These are phyloP conservation scores for Myotis davidii DNA, from an alignment of 2,113 vertebrate species.

Conservation along the genomic window DNA sequence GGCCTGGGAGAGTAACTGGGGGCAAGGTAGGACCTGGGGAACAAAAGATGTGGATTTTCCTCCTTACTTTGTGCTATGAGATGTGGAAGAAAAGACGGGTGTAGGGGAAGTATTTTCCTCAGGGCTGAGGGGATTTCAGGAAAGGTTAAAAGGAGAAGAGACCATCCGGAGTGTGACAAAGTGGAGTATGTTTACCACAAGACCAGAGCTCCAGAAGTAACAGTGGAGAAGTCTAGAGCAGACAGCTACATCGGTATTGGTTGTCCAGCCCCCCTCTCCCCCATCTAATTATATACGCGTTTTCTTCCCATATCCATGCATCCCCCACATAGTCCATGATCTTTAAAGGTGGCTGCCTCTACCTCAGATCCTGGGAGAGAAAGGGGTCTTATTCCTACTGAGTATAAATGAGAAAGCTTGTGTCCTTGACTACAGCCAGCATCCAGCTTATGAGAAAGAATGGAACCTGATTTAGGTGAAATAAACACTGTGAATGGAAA, in stretches of 20 bases:
- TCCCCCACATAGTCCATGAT: not conserved
- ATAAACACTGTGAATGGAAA: constrained; percentile 14
- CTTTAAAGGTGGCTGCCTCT: not conserved
- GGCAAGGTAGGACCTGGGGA: not conserved
- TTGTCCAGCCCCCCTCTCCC: not conserved
- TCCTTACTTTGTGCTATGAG: not conserved
- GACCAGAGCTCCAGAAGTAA: not conserved
- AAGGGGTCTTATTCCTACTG: not conserved
- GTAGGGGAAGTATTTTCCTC: not conserved
- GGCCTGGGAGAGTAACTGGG: not conserved
- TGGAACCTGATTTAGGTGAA: not conserved
- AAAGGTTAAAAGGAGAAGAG: not conserved
- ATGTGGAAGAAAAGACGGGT: not conserved
- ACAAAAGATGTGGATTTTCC: not conserved
- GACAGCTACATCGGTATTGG: not conserved
- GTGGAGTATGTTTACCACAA: not conserved
- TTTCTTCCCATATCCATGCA: not conserved
- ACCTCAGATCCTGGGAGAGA: not conserved
- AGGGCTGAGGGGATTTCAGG: not conserved
- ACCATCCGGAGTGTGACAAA: not conserved
- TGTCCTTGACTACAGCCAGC: not conserved
- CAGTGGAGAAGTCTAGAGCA: not conserved
- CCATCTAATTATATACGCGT: not conserved
- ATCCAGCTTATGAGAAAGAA: constrained; percentile 2
- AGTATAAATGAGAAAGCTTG: not conserved